These are phyloP conservation scores for Lateolabrax maculatus DNA, from an alignment of 2,797 vertebrate species.

Conservation along the genomic window DNA sequence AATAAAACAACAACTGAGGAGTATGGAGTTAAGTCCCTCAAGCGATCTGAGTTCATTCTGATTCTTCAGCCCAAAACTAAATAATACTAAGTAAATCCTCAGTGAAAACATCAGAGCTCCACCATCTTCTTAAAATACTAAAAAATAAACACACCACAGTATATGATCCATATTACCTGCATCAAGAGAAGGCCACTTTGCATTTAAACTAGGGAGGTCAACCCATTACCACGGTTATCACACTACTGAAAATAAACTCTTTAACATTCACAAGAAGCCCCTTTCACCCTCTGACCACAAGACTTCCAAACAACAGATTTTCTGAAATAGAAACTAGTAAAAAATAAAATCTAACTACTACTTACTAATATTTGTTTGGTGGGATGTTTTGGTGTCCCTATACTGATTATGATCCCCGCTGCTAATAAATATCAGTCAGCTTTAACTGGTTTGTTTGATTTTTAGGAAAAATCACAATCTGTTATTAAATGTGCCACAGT, in stretches of 20 bases:
- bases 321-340: neutral
- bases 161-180: slow-evolving; percentile 6
- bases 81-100: slow-evolving; percentile 5
- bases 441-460: neutral
- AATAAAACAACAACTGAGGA: neutral
- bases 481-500: slow-evolving; percentile 35
- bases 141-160: slow-evolving; percentile 37
- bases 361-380: no score
- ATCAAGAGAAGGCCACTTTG: slow-evolving; percentile 69
- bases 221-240: neutral
- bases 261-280: neutral
- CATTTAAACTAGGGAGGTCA: slow-evolving; percentile 14
- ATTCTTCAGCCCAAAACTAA: slow-evolving; percentile 1
- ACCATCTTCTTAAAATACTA: slow-evolving; percentile 11
- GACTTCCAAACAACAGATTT: neutral
- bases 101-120: neutral
- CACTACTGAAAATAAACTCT: neutral
- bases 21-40: neutral
- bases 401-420: neutral
- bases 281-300: neutral
- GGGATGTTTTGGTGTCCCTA: neutral
- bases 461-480: slow-evolving; percentile 3
- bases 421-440: neutral
- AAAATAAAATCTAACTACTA: neutral
- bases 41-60: neutral